Base-by-base conservation (phyloP, 2,888 invertebrate species). In the Sphaeridia pumilis region DNA sequence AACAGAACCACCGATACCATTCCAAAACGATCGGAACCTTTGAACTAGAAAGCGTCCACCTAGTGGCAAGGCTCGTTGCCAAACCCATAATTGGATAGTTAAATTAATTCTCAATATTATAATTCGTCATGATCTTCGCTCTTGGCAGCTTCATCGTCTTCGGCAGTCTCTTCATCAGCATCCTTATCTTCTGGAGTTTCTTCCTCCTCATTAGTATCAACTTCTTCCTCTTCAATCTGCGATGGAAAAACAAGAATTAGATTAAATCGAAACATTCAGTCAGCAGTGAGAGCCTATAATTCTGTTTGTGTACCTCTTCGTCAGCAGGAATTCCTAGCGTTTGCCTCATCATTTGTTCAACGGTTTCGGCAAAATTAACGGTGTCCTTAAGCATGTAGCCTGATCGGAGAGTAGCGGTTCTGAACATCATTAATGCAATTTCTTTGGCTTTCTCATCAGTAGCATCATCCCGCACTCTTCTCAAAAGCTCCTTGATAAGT, bases 361-460 rank as follows among this genome's bases (percentile, higher is more conserved):
- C 87, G 59, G 84, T 79, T 46, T 83, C 82, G 0, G 95, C 93
- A 74, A 97, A 95, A 60, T 82, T 83, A 3, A 83, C 77, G 0
- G 88, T 84, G 69, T 92, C 90, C 60, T 77, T 76, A 54, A 98
- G 77, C 81, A 86, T 81, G 73, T 81, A 98, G n/a, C 97, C 97
- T 3, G 95, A 94, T 56, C 92, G 75, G 48, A 95, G 74, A 2
- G 92, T 93, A 10, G 95, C 93, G 45, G 90, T 89, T 69, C 84
- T 82, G 76, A 86, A 88, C 78, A 98, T 81, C 76, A 94, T 84
- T 54, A 80, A 66, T 7, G 94, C 92, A 71, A 89, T 87, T 53
- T 85, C 82, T 69, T 82, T 81, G 12, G 92, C 87, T 1, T 76
- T 78, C 14, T 78, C 74, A 71, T 92, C 89, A 34, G 80, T 79